phyloP scores from a whole-genome alignment of 1,140 invertebrate species.

The Batillaria attramentaria region DNA sequence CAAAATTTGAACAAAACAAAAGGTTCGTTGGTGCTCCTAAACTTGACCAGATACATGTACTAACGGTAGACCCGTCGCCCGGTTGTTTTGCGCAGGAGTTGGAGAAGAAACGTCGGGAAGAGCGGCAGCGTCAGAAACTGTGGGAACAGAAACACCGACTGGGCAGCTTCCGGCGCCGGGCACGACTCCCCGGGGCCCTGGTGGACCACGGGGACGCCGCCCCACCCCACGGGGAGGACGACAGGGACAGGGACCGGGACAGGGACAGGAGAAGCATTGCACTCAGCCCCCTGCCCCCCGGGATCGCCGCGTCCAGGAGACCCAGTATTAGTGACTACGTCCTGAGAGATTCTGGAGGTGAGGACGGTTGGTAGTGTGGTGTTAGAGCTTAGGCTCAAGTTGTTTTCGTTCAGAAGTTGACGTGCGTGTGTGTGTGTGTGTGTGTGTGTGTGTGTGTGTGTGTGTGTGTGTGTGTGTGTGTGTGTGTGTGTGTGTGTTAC shows the following conservation, averaged over 20 bases:
- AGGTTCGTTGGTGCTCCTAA: too few species aligned
- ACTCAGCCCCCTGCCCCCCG: conserved; percentile 36
- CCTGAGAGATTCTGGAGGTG: conserved; percentile 18
- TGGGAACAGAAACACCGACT: conserved; percentile 67
- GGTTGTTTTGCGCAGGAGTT: too few species aligned
- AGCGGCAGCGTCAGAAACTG: conserved; percentile 63
- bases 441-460: neutral
- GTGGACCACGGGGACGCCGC: conserved; percentile 50
- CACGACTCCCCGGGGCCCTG: conserved; percentile 51
- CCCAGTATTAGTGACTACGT: conserved; percentile 23
- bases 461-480: neutral
- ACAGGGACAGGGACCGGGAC: conserved; percentile 30
- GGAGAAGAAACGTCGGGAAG: conserved; percentile 65
- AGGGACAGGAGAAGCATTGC: conserved; percentile 31
- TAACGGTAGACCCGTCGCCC: too few species aligned
- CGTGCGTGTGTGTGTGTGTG: neutral
- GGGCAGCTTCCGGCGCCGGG: conserved; percentile 61
- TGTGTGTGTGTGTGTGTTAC: neutral
- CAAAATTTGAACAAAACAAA: too few species aligned
- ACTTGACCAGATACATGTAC: too few species aligned
- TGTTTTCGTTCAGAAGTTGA: neutral
- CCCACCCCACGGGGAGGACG: conserved; percentile 24
- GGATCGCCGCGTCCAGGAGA: conserved; percentile 7
- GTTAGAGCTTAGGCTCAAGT: neutral
- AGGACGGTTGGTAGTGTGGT: too few species aligned